phyloP scores from a whole-genome alignment of 1,140 invertebrate genomes.

The Ceratitis capitata region DNA sequence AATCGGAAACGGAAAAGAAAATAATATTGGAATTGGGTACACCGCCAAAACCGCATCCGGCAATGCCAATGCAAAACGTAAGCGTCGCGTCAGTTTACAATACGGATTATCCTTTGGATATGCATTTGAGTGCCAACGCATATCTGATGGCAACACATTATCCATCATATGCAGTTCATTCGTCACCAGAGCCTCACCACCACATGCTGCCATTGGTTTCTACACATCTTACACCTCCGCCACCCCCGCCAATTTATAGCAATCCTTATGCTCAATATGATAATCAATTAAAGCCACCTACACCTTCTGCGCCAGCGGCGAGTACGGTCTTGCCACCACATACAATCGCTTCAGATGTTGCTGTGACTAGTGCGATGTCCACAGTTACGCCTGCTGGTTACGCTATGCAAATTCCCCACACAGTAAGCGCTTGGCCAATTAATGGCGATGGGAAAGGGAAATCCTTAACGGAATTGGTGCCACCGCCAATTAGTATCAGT shows the following conservation, averaged over 20 bases:
- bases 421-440: conserved; percentile 56
- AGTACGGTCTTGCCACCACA: background rate
- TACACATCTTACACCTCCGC: background rate
- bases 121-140: conserved; percentile 23
- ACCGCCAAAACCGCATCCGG: background rate
- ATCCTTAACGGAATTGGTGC: conserved; percentile 50
- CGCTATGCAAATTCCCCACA: conserved; percentile 52
- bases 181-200: background rate
- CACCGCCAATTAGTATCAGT: conserved; percentile 57
- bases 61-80: conserved; percentile 40
- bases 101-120: conserved; percentile 43
- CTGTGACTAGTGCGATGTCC: background rate
- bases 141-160: background rate
- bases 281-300: background rate
- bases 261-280: conserved; percentile 27
- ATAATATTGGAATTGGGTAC: conserved; percentile 55
- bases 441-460: conserved; percentile 10
- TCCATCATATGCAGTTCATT: background rate
- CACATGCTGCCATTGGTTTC: conserved; percentile 42
- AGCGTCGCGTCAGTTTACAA: background rate
- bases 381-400: background rate
- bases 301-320: conserved; percentile 41
- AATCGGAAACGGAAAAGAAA: conserved; percentile 55
- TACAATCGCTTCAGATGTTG: background rate
- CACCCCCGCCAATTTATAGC: background rate